Base-by-base conservation (phyloP, 2,888 invertebrate species). In the Ormyrus nitidulus region DNA sequence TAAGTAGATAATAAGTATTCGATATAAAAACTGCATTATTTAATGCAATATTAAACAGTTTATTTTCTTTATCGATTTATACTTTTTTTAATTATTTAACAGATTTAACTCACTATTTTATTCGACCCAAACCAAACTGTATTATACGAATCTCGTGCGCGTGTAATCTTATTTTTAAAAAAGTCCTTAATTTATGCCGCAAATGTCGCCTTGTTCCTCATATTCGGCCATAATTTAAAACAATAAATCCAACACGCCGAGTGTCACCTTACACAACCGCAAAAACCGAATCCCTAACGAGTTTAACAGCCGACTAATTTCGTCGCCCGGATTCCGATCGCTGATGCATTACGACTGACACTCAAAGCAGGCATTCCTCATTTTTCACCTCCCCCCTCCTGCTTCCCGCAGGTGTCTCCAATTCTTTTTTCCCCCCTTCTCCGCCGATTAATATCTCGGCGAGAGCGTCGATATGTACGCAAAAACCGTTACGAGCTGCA, bases 401-500 rank as follows among this genome's bases (percentile, higher is more conserved):
- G 8, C 51, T 51, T 34, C n/a, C 51, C 53, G 62, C 72, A 72
- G 72, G 72, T 62, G 72, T 72, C 62, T 54, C 34, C 49, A 61
- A 7, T n/a, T 46, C 56, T 74, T 65, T 59, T 62, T 72, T n/a
- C 48, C 10, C 13, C 13, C n/a, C 49, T 1, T 34, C 44, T 11
- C 8, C 7, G 54, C 2, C 70, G 77, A 77, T 77, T 70, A 54
- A 77, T 77, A 77, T 59, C 68, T 75, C 49, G 56, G 34, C 49
- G 44, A 74, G 44, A 74, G 58, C 34, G 34, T 34, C 56, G 54
- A 65, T 66, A 73, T 44, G 49, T 44, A 49, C 13, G 48, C 54
- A 62, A 54, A 58, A 56, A 73, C 78, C 78, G 78, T 78, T 78
- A 78, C 65, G 78, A 78, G 72, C 34, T 72, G 72, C 71, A 66